Conservation (phyloP, 2,888 invertebrate genomes). For the Litoditis marina region DNA sequence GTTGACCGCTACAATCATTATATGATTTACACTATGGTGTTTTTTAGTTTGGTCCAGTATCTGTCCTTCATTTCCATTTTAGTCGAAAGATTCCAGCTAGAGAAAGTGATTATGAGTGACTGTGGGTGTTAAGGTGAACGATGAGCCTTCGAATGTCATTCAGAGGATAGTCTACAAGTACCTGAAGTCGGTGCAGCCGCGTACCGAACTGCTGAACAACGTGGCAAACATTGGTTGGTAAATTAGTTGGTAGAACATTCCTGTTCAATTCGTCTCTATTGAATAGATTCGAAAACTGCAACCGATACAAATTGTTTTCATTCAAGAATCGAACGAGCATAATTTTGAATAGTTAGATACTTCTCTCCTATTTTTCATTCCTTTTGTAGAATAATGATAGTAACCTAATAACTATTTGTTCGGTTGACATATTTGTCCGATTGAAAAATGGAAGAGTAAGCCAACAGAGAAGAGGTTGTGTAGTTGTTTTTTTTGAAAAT, state of each 20-base stretch:
- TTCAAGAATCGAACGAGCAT: too few relatives aligned
- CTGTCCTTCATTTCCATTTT: not conserved
- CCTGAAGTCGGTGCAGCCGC: constrained; percentile 27
- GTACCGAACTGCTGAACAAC: constrained; percentile 34
- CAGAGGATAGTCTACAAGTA: constrained; percentile 50
- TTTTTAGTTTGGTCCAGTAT: not conserved
- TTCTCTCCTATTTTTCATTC: too few relatives aligned
- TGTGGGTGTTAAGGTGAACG: constrained; percentile 44
- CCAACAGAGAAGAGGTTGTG: too few relatives aligned
- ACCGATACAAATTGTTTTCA: too few relatives aligned
- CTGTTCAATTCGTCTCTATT: not conserved
- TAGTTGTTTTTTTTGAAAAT: too few relatives aligned
- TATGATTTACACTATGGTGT: not conserved
- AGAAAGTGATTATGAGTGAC: too few relatives aligned
- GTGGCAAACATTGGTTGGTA: constrained; percentile 35
- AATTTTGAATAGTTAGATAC: too few relatives aligned
- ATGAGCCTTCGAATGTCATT: constrained; percentile 44
- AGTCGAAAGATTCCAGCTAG: not conserved
- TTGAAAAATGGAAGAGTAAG: too few relatives aligned
- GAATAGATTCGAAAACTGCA: not conserved
- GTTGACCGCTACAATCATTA: constrained; percentile 4
- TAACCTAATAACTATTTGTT: too few relatives aligned
- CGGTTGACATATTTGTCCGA: too few relatives aligned
- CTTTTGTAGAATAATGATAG: too few relatives aligned
- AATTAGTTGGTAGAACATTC: not conserved